These are phyloP conservation scores for Eubucco bourcierii DNA, from an alignment of 2,113 vertebrate species.

Conservation along the genomic window DNA sequence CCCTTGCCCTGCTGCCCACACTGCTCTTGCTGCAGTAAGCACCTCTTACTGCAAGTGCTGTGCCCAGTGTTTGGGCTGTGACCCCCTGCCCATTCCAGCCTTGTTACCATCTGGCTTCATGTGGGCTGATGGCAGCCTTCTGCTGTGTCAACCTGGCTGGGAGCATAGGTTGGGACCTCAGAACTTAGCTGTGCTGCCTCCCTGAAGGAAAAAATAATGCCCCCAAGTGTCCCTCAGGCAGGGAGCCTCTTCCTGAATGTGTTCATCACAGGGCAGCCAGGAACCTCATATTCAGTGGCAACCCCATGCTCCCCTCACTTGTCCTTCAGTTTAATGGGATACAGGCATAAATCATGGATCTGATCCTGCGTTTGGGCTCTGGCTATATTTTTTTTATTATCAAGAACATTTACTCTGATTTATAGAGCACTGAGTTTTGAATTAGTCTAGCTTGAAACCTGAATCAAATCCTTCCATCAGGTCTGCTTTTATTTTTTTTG, in stretches of 20 bases:
- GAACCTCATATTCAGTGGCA: neutral
- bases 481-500: slow-evolving; percentile 50
- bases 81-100: too few relatives aligned
- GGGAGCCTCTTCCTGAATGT: neutral
- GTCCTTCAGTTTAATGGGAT: slow-evolving; percentile 63
- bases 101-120: too few relatives aligned
- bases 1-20: too few relatives aligned
- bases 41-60: too few relatives aligned
- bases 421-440: slow-evolving; percentile 65
- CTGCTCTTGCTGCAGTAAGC: too few relatives aligned
- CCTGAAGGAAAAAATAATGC: neutral
- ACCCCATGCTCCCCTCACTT: slow-evolving; percentile 1
- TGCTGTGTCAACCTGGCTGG: too few relatives aligned
- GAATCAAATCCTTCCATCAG: slow-evolving; percentile 71
- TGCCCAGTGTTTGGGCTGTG: too few relatives aligned
- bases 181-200: too few relatives aligned
- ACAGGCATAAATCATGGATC: slow-evolving; percentile 58
- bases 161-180: too few relatives aligned
- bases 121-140: too few relatives aligned
- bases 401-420: slow-evolving; percentile 74
- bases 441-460: slow-evolving; percentile 69
- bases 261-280: neutral
- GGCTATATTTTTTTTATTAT: slow-evolving; percentile 67
- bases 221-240: neutral
- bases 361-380: slow-evolving; percentile 33